Evolutionary conservation across 2,113 vertebrate genomes (phyloP).

Genomic region (Gnathonemus longibarbis): DNA sequence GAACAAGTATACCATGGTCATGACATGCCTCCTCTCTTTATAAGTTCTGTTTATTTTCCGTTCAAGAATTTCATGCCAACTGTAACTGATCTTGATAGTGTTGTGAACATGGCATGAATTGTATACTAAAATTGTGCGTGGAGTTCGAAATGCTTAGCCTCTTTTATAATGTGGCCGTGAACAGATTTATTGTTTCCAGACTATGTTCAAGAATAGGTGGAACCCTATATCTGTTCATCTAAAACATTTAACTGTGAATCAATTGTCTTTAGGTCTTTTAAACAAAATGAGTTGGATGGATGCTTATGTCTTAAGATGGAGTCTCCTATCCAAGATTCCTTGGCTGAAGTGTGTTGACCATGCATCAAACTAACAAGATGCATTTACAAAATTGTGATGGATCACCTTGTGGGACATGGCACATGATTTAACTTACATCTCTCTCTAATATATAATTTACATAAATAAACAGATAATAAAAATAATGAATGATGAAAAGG

Average conservation of each 20-base stretch:
- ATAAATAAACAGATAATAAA: neutral
- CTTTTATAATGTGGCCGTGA: neutral
- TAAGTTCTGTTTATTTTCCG: neutral
- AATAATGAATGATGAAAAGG: conserved; percentile 2
- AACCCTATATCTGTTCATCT: neutral
- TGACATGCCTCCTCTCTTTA: neutral
- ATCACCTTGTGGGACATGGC: neutral
- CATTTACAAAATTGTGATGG: neutral
- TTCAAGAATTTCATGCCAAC: neutral
- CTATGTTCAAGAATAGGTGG: neutral
- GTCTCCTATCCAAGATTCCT: neutral
- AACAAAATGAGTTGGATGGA: neutral
- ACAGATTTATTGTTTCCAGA: neutral
- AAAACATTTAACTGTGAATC: neutral
- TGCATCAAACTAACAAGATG: neutral
- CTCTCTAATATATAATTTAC: neutral
- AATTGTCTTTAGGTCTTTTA: neutral
- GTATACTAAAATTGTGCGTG: neutral
- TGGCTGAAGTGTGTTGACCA: neutral
- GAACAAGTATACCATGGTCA: neutral
- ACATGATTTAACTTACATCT: neutral
- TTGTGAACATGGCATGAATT: neutral
- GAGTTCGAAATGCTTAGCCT: neutral
- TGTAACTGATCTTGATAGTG: neutral
- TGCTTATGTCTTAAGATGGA: neutral